These are phyloP conservation scores for Sylvia borin DNA, from an alignment of 2,797 vertebrate genomes.

Conservation along the genomic window DNA sequence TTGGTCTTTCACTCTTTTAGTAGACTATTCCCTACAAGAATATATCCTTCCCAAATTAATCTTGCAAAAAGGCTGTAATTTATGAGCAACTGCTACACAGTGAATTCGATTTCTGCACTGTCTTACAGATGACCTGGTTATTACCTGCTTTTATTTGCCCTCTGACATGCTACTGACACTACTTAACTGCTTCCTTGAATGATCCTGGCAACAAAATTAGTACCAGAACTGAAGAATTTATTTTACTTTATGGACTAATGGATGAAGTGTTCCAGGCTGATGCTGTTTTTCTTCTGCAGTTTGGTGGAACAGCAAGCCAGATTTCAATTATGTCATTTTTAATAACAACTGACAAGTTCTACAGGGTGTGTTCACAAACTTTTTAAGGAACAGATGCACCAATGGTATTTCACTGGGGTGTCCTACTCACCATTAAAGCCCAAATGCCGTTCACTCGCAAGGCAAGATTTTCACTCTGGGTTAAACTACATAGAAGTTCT, in stretches of 20 bases:
- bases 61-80: neutral
- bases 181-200: neutral
- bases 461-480: conserved; percentile 95
- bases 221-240: neutral
- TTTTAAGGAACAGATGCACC: neutral
- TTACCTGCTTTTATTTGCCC: neutral
- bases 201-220: neutral
- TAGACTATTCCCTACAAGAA: neutral
- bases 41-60: neutral
- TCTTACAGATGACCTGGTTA: neutral
- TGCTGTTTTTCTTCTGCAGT: neutral
- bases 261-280: neutral
- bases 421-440: conserved; percentile 93
- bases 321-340: neutral
- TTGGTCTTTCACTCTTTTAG: neutral
- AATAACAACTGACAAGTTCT: neutral
- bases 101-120: neutral
- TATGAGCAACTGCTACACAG: neutral
- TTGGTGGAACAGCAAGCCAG: neutral
- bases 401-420: neutral
- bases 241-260: neutral
- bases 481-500: conserved; percentile 96
- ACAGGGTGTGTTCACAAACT: neutral
- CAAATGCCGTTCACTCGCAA: conserved; percentile 98
- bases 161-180: neutral